Base-by-base conservation (phyloP, 2,797 vertebrate species). In the Rhinella marina region DNA sequence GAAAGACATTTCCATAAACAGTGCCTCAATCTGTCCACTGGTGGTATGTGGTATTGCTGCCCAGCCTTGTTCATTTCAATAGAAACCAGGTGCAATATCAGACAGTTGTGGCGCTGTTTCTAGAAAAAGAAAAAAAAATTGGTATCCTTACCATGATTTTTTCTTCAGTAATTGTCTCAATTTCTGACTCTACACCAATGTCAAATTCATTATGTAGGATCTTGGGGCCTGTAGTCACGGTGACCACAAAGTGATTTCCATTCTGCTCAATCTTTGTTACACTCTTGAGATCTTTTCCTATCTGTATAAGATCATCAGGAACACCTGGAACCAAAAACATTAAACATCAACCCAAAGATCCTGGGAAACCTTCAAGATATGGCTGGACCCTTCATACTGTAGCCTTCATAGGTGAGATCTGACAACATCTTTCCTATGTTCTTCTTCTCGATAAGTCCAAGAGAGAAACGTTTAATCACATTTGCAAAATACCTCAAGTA, bases 281-380 rank as follows among this genome's bases (percentile, higher is more conserved):
- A 9, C 95, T 96, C 89, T 97, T 97, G 68, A 96, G 0, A 41
- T 97, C 95, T 92, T 97, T 98, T 56, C 94, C 95, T 90, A 96
- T 97, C 93, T 98, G 93, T 89, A 98, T 97, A 91, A 96, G 61
- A 0, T 99, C 97, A 0, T 97, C 97, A 0, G 98, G 85, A 81
- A 98, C 66, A 87, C 97, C 97, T 99, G 79, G 17, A 27, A 64
- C 23, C 32, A 64, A 81, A 10, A 41, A 54, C 50, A 54, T 54
- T 77, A 12, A 52, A 76, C 54, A 54, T 54, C 13, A 77, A 25
- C 19, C 21, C 3, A 52, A 77, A 25, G 23, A 12, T 19, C 21
- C 29, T 12, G 8, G 23, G 11, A 76, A 76, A 7, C 48, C 21
- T 76, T 73, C 3, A 48, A 52, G 70, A 32, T 10, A 23, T 48